Evolutionary conservation across 2,113 vertebrate genomes (phyloP).

Genomic region (Carlito syrichta): DNA sequence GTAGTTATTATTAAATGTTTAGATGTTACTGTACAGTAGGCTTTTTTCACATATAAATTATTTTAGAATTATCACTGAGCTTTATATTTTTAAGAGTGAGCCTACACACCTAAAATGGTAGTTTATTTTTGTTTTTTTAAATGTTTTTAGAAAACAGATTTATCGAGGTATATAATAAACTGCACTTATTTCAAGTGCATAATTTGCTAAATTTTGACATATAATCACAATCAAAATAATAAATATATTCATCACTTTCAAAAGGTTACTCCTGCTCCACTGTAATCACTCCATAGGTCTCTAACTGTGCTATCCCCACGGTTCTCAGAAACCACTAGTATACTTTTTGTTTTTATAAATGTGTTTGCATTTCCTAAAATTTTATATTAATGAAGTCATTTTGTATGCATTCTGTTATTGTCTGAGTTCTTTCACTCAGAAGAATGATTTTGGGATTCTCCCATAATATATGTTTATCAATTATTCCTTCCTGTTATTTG

Average conservation of each 20-base stretch:
- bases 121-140: neutral
- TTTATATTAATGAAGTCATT: neutral
- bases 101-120: too few relatives aligned
- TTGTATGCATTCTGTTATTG: neutral
- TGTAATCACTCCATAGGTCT: neutral
- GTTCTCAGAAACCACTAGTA: neutral
- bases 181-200: neutral
- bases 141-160: neutral
- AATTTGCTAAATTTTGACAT: neutral
- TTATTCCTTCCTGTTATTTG: neutral
- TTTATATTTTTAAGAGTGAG: neutral
- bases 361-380: neutral
- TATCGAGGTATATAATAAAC: neutral
- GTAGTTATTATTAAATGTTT: neutral
- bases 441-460: neutral
- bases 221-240: neutral
- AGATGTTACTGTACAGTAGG: neutral
- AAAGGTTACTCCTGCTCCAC: neutral
- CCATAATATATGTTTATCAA: neutral
- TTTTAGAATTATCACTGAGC: neutral
- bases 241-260: neutral
- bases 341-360: neutral
- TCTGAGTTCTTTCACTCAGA: neutral
- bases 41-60: neutral
- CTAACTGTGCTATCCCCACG: neutral